Evolutionary conservation across 2,113 vertebrate species (phyloP).

Genomic region (Perca schrenkii): DNA sequence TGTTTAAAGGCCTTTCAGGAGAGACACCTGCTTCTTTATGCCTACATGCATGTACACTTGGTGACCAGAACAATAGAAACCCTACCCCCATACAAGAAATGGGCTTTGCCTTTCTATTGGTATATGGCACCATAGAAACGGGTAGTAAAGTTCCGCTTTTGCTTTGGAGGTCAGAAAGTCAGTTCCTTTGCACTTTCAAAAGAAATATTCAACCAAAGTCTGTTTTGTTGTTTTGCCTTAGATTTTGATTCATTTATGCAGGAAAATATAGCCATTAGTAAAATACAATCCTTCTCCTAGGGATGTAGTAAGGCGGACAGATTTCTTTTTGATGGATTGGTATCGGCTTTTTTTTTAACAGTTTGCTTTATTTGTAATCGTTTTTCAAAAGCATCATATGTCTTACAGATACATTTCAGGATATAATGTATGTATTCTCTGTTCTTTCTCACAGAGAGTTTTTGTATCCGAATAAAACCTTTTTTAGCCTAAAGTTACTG

Average conservation of each 20-base stretch:
- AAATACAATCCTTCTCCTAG: neutral
- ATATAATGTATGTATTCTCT: no score
- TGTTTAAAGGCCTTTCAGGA: conserved; percentile 49
- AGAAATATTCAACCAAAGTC: neutral
- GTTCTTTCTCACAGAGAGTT: no score
- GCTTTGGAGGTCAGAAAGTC: neutral
- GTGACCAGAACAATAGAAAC: conserved; percentile 28
- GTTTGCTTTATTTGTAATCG: no score
- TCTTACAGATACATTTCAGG: no score
- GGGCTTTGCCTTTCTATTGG: neutral
- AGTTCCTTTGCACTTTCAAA: neutral
- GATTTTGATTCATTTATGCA: neutral
- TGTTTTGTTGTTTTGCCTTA: neutral
- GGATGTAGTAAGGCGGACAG: neutral
- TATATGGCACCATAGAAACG: conserved; percentile 4
- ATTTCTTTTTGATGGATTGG: neutral
- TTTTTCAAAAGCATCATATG: no score
- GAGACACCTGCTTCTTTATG: conserved; percentile 52
- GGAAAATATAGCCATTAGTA: neutral
- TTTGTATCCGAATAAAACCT: no score
- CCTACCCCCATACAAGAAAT: neutral
- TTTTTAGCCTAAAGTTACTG: no score
- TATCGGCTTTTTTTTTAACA: neutral
- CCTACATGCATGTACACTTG: conserved; percentile 25
- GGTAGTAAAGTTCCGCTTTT: neutral